Evolutionary conservation across 2,888 invertebrate species (phyloP).

Genomic region (Rhagonycha lutea): DNA sequence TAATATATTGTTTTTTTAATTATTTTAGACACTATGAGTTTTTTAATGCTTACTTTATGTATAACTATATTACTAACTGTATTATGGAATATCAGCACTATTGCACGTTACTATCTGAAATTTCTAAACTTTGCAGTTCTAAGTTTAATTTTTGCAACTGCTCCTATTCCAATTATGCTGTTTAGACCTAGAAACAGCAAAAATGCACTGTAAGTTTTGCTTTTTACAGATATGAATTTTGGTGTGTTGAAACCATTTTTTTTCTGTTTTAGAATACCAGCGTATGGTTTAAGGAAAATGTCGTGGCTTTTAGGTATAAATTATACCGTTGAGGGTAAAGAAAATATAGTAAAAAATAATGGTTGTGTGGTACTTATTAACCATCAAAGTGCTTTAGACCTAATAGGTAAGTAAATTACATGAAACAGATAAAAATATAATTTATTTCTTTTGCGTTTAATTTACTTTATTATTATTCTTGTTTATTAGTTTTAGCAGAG

Average conservation of each 20-base stretch:
- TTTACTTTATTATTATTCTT: neutral
- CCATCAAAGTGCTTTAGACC: slow-evolving; percentile 87
- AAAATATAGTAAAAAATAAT: slow-evolving; percentile 73
- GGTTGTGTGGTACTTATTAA: slow-evolving; percentile 84
- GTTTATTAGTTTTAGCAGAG: slow-evolving; percentile 66
- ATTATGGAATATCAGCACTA: slow-evolving; percentile 61
- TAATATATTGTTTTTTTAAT: neutral
- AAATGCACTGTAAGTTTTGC: slow-evolving; percentile 76
- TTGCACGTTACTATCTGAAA: slow-evolving; percentile 74
- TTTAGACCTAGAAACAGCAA: slow-evolving; percentile 71
- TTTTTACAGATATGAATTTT: neutral
- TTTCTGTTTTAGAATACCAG: slow-evolving; percentile 64
- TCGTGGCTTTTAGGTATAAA: slow-evolving; percentile 67
- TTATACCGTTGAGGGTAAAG: slow-evolving; percentile 73
- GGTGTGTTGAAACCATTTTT: neutral
- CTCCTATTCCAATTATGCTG: slow-evolving; percentile 77
- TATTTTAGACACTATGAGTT: slow-evolving; percentile 13
- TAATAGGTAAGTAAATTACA: slow-evolving; percentile 77
- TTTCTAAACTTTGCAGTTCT: slow-evolving; percentile 66
- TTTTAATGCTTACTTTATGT: slow-evolving; percentile 9
- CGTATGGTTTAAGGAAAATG: slow-evolving; percentile 64
- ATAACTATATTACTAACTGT: slow-evolving; percentile 13
- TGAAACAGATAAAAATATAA: neutral
- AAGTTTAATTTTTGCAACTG: slow-evolving; percentile 64
- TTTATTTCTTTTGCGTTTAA: neutral